Percentiles rank a stretch among this genome's conserved stretches.
Evolutionary conservation across 2,113 vertebrate species (phyloP).

Genomic region (Cephalopholis sonnerati): DNA sequence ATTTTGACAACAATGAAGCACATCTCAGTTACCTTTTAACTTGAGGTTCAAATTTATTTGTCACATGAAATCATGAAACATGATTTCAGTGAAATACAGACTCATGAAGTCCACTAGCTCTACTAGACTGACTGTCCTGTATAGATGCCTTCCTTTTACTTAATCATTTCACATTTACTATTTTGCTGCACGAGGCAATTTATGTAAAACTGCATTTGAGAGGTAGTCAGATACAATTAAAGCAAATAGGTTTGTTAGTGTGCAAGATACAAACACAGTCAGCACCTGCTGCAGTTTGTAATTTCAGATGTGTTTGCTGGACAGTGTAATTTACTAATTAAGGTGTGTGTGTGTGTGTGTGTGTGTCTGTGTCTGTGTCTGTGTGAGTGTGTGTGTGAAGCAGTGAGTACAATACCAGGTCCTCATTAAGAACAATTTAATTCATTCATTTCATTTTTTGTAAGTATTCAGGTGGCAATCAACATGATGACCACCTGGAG

Average conservation of each 20-base stretch:
- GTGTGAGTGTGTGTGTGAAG: too few relatives aligned
- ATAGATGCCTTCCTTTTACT: constrained; percentile 1
- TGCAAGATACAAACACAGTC: not conserved
- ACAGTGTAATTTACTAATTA: not conserved
- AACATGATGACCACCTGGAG: too few relatives aligned
- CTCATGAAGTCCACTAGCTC: too few relatives aligned
- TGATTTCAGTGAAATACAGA: too few relatives aligned
- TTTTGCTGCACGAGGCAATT: not conserved
- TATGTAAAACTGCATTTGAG: not conserved
- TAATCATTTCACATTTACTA: not conserved
- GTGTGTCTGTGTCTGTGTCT: too few relatives aligned
- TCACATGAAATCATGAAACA: too few relatives aligned
- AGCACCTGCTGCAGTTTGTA: not conserved
- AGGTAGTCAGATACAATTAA: too few relatives aligned
- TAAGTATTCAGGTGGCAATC: too few relatives aligned
- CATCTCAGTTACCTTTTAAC: not conserved
- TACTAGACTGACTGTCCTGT: not conserved
- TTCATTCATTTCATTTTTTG: too few relatives aligned
- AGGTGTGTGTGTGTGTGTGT: not conserved
- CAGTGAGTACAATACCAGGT: too few relatives aligned
- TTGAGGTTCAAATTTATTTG: not conserved
- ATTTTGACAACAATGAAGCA: constrained; percentile 3
- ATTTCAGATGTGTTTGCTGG: not conserved
- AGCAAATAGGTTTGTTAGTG: not conserved
- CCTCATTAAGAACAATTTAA: too few relatives aligned